Conservation (phyloP, 2,113 vertebrate species). For the Rhynchomys soricoides region DNA sequence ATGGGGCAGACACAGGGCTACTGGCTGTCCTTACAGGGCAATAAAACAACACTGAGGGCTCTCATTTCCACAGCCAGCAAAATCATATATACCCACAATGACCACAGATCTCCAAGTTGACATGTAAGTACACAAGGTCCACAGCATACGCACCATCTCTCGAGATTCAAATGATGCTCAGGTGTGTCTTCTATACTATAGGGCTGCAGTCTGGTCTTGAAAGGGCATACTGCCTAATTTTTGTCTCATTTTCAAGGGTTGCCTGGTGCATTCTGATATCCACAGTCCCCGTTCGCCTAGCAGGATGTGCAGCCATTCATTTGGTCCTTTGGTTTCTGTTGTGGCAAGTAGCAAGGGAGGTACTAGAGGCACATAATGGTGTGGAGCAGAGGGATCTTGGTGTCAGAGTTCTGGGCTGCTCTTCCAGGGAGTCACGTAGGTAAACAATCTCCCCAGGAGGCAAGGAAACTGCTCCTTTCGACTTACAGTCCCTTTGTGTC, state of each 20-base stretch:
- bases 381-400: background rate
- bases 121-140: background rate
- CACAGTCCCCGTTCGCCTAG: background rate
- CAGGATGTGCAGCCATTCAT: background rate
- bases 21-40: background rate
- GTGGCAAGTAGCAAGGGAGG: background rate
- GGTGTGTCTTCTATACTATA: background rate
- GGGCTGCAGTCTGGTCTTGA: background rate
- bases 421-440: background rate
- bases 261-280: background rate
- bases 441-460: background rate
- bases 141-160: background rate
- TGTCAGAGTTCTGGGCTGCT: background rate
- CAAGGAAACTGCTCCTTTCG: background rate
- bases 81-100: background rate
- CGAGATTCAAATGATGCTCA: background rate
- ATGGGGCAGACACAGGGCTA: background rate
- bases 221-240: background rate
- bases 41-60: background rate
- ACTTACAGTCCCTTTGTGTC: background rate
- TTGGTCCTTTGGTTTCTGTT: constrained; percentile 18
- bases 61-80: constrained; percentile 23
- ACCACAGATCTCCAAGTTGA: constrained; percentile 4
- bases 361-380: background rate
- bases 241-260: background rate